Evolutionary conservation across 1,140 invertebrate species (phyloP).

Genomic region (Holotrichia oblita): DNA sequence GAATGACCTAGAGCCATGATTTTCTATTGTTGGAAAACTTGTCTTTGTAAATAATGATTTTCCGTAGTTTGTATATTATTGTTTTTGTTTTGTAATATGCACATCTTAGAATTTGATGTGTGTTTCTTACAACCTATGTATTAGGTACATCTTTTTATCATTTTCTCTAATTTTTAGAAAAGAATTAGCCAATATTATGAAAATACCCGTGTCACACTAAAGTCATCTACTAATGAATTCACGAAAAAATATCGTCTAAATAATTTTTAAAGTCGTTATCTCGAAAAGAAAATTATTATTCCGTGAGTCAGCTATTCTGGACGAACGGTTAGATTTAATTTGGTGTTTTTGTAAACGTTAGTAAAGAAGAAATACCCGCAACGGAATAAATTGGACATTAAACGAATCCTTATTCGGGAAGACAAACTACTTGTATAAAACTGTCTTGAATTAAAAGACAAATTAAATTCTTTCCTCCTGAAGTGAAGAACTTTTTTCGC

Average conservation of each 20-base stretch:
- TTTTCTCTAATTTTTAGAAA: too few species aligned
- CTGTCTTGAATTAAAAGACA: not conserved
- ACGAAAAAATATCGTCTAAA: not conserved
- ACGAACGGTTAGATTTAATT: slow-evolving; percentile 22
- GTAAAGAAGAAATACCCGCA: not conserved
- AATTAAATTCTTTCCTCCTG: slow-evolving; percentile 22
- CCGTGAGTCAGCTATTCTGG: not conserved
- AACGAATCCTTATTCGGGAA: not conserved
- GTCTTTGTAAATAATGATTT: too few species aligned
- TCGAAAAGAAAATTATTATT: slow-evolving; percentile 19
- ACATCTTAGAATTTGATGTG: too few species aligned
- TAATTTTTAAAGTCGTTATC: not conserved
- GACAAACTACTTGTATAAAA: slow-evolving; percentile 32
- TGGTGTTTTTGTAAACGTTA: not conserved
- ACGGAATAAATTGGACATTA: slow-evolving; percentile 24
- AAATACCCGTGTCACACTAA: too few species aligned
- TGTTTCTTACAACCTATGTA: too few species aligned
- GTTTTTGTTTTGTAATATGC: too few species aligned
- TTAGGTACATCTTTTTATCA: too few species aligned
- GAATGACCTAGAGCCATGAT: too few species aligned
- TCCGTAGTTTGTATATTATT: too few species aligned
- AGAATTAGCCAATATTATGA: too few species aligned
- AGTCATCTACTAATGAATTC: too few species aligned
- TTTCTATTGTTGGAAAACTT: too few species aligned
- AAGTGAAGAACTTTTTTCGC: not conserved